Base-by-base conservation (phyloP, 2,888 invertebrate genomes). In the Isoperla grammatica region DNA sequence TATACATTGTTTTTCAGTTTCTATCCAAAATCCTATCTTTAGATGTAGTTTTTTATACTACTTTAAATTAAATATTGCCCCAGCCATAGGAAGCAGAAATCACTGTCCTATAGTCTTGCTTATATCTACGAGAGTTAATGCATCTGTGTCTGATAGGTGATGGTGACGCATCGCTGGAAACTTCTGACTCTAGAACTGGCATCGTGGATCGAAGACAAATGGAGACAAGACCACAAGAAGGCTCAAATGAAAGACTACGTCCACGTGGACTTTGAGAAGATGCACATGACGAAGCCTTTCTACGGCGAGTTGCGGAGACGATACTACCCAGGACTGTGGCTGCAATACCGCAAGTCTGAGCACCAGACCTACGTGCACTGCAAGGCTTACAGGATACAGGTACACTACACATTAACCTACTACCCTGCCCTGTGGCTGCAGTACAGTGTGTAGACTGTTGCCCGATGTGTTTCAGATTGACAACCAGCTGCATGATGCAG, bases 231-330 rank as follows among this genome's bases (percentile, higher is more conserved):
- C 12, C 81, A 83, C 65, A 83, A 83, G 67, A 84, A 83, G 68
- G 88, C 88, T 54, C 85, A 87, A 66, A 73, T 90, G 46, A 88
- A 88, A 70, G 88, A 90, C 70, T 87, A 86, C 71, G 82, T 90
- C 49, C 79, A 81, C 70, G 85, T 90, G 58, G 90, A 91, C 71
- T 81, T 92, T 65, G 83, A 84, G 54, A 88, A 87, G 72, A 90
- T 92, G 90, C 87, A 87, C 67, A 90, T 92, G 88, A 84, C 87
- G 0, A 89, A 89, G 71, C 91, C 92, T 0, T 90, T 90, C 74
- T 89, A 87, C 69, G 89, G 90, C 0, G 87, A 88, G 68, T 72
- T 92, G 20, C 74, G 87, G 43, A 77, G 92, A 42, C 84, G 82
- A 0, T 88, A 88, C 70, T 81, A 80, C 59, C 89, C 91, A 1